Evolutionary conservation across 2,888 invertebrate species (phyloP).

Genomic region (Ophioninae sp.): DNA sequence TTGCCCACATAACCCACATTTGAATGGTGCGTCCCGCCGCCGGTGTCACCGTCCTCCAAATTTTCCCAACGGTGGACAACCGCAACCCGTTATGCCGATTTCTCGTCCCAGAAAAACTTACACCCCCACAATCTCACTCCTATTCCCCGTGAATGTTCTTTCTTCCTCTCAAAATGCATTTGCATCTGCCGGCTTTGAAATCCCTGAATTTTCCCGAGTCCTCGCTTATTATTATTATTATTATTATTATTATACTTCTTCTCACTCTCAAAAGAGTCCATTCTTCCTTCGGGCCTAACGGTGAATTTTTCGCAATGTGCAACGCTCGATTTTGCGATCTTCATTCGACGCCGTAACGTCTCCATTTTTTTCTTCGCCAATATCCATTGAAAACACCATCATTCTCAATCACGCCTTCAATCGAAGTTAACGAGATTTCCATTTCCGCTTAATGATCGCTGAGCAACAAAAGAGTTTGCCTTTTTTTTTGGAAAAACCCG

Average conservation of each 20-base stretch:
- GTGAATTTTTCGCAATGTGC: conserved; percentile 64
- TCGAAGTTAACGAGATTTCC: neutral
- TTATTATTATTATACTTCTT: conserved; percentile 30
- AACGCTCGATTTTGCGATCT: conserved; percentile 65
- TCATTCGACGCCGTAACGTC: conserved; percentile 57
- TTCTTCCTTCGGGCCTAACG: conserved; percentile 68
- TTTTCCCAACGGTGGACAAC: conserved; percentile 58
- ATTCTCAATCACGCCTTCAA: neutral
- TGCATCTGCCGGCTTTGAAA: conserved; percentile 58
- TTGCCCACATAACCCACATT: conserved; percentile 80
- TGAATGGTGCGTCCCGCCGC: conserved; percentile 72
- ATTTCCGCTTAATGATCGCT: neutral
- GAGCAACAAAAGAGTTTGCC: neutral
- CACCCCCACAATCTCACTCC: neutral
- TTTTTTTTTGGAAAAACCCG: neutral
- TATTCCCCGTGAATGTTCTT: conserved; percentile 34
- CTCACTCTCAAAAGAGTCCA: conserved; percentile 18
- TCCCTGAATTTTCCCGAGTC: conserved; percentile 23
- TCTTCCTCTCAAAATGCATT: conserved; percentile 41
- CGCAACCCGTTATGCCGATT: conserved; percentile 79
- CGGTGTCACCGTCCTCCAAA: conserved; percentile 38
- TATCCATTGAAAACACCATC: no score
- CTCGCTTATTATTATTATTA: conserved; percentile 36
- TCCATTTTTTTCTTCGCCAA: conserved; percentile 61
- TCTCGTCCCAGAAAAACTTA: conserved; percentile 62